Base-by-base conservation (phyloP, 2,797 vertebrate species). In the Pseudocheirus occidentalis region DNA sequence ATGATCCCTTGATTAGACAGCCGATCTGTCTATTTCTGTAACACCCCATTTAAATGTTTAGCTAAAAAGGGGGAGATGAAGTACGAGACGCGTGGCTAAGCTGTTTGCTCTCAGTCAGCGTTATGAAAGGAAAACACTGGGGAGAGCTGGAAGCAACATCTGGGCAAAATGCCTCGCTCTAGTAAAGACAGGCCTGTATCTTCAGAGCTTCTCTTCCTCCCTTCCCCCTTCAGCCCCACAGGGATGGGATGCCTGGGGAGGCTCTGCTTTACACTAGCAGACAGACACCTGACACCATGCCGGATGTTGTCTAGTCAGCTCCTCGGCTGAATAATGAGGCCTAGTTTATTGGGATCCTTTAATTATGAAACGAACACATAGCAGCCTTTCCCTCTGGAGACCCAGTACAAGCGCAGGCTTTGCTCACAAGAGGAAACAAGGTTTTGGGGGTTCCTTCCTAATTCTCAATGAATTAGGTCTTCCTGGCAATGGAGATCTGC, bases 311-410 rank as follows among this genome's bases (percentile, higher is more conserved):
- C 91, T 81, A 90, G 94, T 94, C 97, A 95, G 96, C 93, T 97
- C 97, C 95, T 96, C 94, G 95, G 94, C 92, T 96, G 94, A 96
- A 94, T 97, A 97, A 97, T 95, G 96, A 97, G 96, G 95, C 91
- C 90, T 56, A n/a, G 95, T 95, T 97, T 96, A 95, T 93, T 96
- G 94, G 94, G 95, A 96, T 92, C 91, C 95, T 97, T 98, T 97
- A 97, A 97, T 98, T 97, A 97, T 97, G 93, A 95, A 95, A 59
- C 89, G 96, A 94, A 98, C 91, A 94, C 92, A 97, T 95, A 97
- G 96, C 97, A 94, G 96, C 93, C 92, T 95, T 96, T 96, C 94
- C 93, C 98, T 95, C 95, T 53, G n/a, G 96, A 97, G 96, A 97
- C n/a, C 0, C 95, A 95, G 53, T 11, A 34, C 91, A 90, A 89